Conservation (phyloP, 2,113 vertebrate species). For the Scomber scombrus region DNA sequence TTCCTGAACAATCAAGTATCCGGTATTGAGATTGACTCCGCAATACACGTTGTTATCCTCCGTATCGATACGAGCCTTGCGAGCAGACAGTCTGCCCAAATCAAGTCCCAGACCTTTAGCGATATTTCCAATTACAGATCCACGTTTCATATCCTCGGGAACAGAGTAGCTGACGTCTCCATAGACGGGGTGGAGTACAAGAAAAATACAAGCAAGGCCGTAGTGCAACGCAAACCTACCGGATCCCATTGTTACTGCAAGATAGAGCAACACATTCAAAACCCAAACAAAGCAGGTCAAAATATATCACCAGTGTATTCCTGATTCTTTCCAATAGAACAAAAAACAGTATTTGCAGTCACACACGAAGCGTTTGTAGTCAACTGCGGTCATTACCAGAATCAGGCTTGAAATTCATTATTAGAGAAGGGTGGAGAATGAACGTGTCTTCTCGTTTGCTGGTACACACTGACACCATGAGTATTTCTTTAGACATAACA, state of each 20-base stretch:
- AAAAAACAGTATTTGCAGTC: not conserved
- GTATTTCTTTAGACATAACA: conserved; percentile 61
- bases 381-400: not conserved
- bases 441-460: not conserved
- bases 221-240: not conserved
- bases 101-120: conserved; percentile 83
- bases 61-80: conserved; percentile 75
- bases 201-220: conserved; percentile 33
- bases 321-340: not conserved
- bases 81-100: conserved; percentile 65
- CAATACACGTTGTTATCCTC: conserved; percentile 75
- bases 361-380: not conserved
- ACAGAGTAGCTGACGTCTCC: conserved; percentile 80
- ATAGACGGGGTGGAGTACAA: conserved; percentile 23
- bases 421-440: conserved; percentile 28
- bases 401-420: not conserved
- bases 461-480: conserved; percentile 73
- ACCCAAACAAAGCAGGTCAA: not conserved
- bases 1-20: conserved; percentile 76
- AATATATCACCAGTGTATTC: not conserved
- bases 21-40: conserved; percentile 67
- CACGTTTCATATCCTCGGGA: conserved; percentile 83
- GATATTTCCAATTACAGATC: conserved; percentile 85
- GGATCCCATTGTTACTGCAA: conserved; percentile 21
- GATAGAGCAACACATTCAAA: not conserved